Conservation (phyloP, 2,888 invertebrate species). For the Eilema sororculum region DNA sequence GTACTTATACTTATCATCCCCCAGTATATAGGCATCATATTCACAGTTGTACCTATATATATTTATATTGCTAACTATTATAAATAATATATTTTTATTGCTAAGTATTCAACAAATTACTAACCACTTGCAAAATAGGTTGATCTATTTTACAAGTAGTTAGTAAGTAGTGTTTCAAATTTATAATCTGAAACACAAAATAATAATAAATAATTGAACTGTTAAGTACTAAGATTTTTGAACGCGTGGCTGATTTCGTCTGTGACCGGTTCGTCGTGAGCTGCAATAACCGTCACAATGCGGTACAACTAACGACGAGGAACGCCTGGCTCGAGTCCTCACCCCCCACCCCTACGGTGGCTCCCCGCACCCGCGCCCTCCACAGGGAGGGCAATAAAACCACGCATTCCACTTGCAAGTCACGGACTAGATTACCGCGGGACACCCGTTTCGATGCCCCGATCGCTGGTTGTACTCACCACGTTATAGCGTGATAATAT, state of each 20-base stretch:
- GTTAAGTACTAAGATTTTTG: constrained; percentile 28
- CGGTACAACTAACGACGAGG: constrained; percentile 68
- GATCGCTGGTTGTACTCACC: constrained; percentile 55
- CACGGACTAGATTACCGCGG: constrained; percentile 84
- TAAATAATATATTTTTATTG: too few species aligned
- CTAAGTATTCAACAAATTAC: too few species aligned
- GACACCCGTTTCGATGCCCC: constrained; percentile 71
- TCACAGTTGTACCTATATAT: too few species aligned
- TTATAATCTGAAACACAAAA: not conserved
- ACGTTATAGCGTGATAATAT: constrained; percentile 26
- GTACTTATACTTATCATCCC: too few species aligned
- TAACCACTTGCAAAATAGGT: not conserved
- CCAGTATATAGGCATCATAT: too few species aligned
- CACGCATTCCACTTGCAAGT: constrained; percentile 83
- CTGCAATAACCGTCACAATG: constrained; percentile 69
- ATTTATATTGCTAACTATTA: too few species aligned
- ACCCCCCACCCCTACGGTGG: constrained; percentile 14
- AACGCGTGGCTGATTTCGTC: constrained; percentile 32
- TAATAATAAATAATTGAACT: constrained; percentile 18
- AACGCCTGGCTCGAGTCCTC: constrained; percentile 26
- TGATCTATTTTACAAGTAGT: too few species aligned
- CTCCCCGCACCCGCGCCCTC: constrained; percentile 44
- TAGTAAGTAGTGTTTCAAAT: too few species aligned
- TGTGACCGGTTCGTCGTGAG: constrained; percentile 42
- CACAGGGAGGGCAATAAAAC: constrained; percentile 74